Conservation (phyloP, 2,888 invertebrate species). For the Dynastes tityus region DNA sequence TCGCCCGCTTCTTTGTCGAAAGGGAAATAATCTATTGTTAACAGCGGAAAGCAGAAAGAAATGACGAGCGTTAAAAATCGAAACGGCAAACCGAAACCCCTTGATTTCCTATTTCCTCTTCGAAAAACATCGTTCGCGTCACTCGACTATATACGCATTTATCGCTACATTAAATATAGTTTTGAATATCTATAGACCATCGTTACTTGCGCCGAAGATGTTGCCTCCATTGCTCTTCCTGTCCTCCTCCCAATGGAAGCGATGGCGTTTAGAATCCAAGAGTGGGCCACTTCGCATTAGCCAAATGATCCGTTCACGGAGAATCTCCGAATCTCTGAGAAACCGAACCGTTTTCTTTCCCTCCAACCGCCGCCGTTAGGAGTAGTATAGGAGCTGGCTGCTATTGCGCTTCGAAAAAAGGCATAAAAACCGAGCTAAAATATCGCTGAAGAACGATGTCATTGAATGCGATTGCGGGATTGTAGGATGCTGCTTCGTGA, state of each 20-base stretch:
- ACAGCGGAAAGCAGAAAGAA: conserved; percentile 15
- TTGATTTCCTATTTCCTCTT: not conserved
- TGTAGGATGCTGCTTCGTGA: conserved; percentile 64
- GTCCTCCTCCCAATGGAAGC: not conserved
- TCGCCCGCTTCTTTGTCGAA: not conserved
- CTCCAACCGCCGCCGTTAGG: not conserved
- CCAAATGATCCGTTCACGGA: conserved; percentile 35
- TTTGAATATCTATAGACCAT: conserved; percentile 65
- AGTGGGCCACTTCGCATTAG: conserved; percentile 62
- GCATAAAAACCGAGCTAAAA: conserved; percentile 66
- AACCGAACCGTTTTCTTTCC: not conserved
- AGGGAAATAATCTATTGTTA: conserved; percentile 28
- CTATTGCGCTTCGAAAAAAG: not conserved
- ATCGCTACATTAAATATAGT: conserved; percentile 70
- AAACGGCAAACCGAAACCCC: conserved; percentile 14
- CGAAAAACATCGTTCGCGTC: conserved; percentile 1
- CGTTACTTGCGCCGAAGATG: conserved; percentile 9
- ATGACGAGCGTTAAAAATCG: conserved; percentile 35
- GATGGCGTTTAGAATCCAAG: conserved; percentile 48
- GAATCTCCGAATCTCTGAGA: not conserved
- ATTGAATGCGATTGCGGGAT: conserved; percentile 67
- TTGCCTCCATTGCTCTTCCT: not conserved
- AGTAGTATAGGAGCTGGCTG: not conserved
- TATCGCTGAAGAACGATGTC: conserved; percentile 63
- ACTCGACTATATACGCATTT: conserved; percentile 62